A percentile compares a stretch with the other conserved stretches of the same genome.
phyloP scores from a whole-genome alignment of 2,797 vertebrate genomes.

The Spinibarbus caldwelli region DNA sequence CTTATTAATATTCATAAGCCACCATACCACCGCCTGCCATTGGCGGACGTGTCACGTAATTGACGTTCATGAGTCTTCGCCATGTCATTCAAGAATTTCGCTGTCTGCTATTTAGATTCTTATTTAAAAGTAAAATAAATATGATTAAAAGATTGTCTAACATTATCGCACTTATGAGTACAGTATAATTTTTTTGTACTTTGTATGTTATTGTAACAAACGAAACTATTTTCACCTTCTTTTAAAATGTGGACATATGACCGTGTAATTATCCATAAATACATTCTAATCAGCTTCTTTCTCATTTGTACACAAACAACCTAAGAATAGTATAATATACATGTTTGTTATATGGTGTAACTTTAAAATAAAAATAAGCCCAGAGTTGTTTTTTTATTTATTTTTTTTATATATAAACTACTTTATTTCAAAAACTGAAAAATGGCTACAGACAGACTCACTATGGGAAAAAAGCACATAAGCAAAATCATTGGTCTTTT shows the following conservation, averaged over 20 bases:
- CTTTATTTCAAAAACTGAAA: constrained; percentile 26
- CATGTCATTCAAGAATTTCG: background rate
- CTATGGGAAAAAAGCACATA: background rate
- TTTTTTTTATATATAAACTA: too few species aligned
- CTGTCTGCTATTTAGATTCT: background rate
- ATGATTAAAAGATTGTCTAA: background rate
- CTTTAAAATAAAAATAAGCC: background rate
- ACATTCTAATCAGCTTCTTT: background rate
- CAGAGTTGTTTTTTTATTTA: background rate
- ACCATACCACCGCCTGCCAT: background rate
- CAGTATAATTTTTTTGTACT: background rate
- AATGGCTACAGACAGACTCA: constrained; percentile 13
- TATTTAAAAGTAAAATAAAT: background rate
- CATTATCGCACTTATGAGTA: background rate
- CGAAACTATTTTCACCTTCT: background rate
- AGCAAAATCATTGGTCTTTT: background rate
- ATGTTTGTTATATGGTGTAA: too few species aligned
- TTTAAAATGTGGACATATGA: background rate
- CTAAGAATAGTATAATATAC: background rate
- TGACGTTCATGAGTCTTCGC: background rate
- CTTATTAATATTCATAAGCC: too few species aligned
- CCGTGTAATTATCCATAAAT: background rate
- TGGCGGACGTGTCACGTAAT: constrained; percentile 5
- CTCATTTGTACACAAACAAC: background rate
- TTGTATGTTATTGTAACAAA: background rate